A percentile compares a stretch with the other conserved stretches of the same genome.
Evolutionary conservation across 2,888 invertebrate genomes (phyloP).

Genomic region (Clusia tigrina): DNA sequence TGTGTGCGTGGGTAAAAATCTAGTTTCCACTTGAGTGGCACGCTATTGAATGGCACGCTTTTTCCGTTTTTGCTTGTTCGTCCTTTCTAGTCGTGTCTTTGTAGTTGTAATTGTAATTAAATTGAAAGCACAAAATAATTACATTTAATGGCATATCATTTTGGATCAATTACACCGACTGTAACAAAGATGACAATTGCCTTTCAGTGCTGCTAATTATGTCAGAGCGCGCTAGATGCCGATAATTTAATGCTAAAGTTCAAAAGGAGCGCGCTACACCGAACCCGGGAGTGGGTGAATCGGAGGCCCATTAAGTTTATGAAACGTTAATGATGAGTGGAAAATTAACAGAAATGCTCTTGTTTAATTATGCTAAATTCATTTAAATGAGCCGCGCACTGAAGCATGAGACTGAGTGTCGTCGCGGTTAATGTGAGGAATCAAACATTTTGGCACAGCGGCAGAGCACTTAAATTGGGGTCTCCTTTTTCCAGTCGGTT

Average conservation of each 20-base stretch:
- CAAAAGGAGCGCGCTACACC: background rate
- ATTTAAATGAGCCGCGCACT: background rate
- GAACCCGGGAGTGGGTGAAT: background rate
- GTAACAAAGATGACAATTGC: background rate
- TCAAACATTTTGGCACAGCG: too few species aligned
- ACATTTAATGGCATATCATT: slow-evolving; percentile 35
- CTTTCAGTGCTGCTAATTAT: background rate
- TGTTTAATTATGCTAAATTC: slow-evolving; percentile 25
- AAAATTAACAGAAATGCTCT: slow-evolving; percentile 30
- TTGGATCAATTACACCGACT: slow-evolving; percentile 33
- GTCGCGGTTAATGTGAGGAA: too few species aligned
- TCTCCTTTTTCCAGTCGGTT: too few species aligned
- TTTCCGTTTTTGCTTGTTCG: slow-evolving; percentile 1
- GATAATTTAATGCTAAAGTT: background rate
- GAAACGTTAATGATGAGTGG: slow-evolving; percentile 33
- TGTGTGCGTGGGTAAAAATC: slow-evolving; percentile 11
- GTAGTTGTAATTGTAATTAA: slow-evolving; percentile 21
- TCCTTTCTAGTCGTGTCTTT: too few species aligned
- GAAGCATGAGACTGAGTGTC: too few species aligned
- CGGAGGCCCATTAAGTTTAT: slow-evolving; percentile 27
- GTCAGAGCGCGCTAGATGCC: background rate
- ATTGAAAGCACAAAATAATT: slow-evolving; percentile 30
- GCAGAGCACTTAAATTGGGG: too few species aligned
- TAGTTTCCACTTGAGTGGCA: slow-evolving; percentile 14
- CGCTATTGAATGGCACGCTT: slow-evolving; percentile 8